A percentile compares a stretch with the other conserved stretches of the same genome.
Conservation (phyloP, 2,888 invertebrate species). For the Aromia moschata region DNA sequence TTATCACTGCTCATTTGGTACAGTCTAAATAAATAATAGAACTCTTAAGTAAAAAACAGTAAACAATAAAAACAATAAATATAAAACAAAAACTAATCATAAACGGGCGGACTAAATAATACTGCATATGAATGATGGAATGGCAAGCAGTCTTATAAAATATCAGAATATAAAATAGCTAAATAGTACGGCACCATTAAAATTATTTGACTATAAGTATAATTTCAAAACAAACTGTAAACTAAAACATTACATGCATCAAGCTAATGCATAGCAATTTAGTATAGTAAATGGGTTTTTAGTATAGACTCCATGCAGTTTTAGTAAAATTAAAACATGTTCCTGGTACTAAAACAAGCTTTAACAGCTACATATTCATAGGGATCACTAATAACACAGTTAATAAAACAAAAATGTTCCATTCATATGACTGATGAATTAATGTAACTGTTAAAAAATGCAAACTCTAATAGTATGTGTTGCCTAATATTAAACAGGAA, state of each 20-base stretch:
- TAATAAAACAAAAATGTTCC: conserved; percentile 12
- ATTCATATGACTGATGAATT: background rate
- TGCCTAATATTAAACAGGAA: conserved; percentile 19
- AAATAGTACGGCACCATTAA: conserved; percentile 10
- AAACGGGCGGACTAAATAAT: conserved; percentile 18
- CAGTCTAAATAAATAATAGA: conserved; percentile 27
- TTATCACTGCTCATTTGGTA: background rate
- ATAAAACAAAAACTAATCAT: conserved; percentile 15
- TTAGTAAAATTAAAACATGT: conserved; percentile 22
- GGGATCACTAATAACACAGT: conserved; percentile 5
- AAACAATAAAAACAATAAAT: conserved; percentile 21
- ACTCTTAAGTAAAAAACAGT: conserved; percentile 21
- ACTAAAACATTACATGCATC: conserved; percentile 15
- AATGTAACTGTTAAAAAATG: conserved; percentile 23
- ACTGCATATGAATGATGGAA: conserved; percentile 18
- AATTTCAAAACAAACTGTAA: background rate
- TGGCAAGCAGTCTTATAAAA: conserved; percentile 24
- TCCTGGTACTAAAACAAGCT: conserved; percentile 32
- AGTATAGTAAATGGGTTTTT: conserved; percentile 13
- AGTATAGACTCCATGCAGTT: conserved; percentile 29
- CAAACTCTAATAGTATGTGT: conserved; percentile 10
- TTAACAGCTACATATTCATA: conserved; percentile 30
- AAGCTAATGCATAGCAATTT: conserved; percentile 19
- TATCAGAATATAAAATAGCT: conserved; percentile 7
- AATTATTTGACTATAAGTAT: conserved; percentile 1